These are phyloP conservation scores for Ennomos quercinarius DNA, from an alignment of 2,888 invertebrate species.

Conservation along the genomic window DNA sequence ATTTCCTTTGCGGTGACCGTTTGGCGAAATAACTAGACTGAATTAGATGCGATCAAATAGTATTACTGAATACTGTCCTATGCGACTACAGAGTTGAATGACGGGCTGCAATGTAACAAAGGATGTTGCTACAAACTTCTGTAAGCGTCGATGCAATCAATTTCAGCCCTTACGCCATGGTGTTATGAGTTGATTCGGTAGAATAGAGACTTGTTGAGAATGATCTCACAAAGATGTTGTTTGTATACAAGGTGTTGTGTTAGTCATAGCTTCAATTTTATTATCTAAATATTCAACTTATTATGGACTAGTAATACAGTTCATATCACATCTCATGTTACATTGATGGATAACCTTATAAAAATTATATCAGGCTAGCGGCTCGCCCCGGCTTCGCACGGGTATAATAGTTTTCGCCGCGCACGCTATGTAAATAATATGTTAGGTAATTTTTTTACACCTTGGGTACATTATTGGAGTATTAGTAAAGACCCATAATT, in stretches of 20 bases:
- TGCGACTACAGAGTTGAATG: constrained; percentile 17
- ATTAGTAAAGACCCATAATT: no score
- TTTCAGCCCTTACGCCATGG: constrained; percentile 32
- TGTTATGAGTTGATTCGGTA: constrained; percentile 27
- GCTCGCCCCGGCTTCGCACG: no score
- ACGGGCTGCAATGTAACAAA: constrained; percentile 41
- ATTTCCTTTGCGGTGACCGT: constrained; percentile 48
- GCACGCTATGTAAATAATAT: no score
- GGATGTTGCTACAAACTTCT: constrained; percentile 38
- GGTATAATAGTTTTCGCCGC: no score
- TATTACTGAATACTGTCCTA: no score
- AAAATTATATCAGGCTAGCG: no score
- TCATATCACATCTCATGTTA: not conserved
- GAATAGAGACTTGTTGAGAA: not conserved
- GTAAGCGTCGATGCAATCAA: constrained; percentile 1
- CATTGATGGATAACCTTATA: not conserved
- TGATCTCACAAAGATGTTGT: constrained; percentile 32
- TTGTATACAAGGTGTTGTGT: constrained; percentile 17
- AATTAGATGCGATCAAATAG: not conserved
- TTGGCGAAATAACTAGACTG: not conserved
- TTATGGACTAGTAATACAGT: not conserved
- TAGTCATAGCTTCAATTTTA: constrained; percentile 29
- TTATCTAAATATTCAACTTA: constrained; percentile 8
- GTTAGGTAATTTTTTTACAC: no score
- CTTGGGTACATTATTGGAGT: no score